These are phyloP conservation scores for Meloidogyne floridensis DNA, from an alignment of 1,140 invertebrate genomes.

Conservation along the genomic window DNA sequence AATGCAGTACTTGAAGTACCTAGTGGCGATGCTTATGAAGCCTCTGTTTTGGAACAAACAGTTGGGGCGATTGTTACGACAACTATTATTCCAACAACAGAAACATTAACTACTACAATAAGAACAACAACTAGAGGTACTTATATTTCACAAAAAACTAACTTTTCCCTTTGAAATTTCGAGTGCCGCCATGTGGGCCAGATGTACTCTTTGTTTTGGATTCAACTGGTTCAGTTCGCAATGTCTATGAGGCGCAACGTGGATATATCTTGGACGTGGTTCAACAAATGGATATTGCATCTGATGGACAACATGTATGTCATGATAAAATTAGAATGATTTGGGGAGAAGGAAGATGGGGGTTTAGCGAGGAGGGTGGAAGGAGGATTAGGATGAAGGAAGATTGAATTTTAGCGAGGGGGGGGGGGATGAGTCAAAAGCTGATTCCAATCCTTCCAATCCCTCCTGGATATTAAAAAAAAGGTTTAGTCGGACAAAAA, in stretches of 20 bases:
- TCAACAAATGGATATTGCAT: constrained; percentile 22
- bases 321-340: no score
- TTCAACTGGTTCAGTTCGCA: constrained; percentile 26
- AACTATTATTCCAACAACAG: neutral
- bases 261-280: constrained; percentile 23
- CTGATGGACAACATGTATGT: constrained; percentile 26
- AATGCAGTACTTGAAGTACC: neutral
- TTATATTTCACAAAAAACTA: neutral
- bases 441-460: no score
- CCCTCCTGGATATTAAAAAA: no score
- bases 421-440: no score
- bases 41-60: neutral
- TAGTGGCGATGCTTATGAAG: neutral
- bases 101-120: neutral
- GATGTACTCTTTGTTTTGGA: constrained; percentile 34
- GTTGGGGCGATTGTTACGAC: neutral
- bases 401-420: no score
- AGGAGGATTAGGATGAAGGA: no score
- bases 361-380: no score
- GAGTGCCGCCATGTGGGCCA: neutral
- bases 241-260: constrained; percentile 26
- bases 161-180: neutral
- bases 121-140: neutral
- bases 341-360: no score
- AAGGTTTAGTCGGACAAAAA: no score